Conservation (phyloP, 2,113 vertebrate species). For the Callaeas wilsoni region DNA sequence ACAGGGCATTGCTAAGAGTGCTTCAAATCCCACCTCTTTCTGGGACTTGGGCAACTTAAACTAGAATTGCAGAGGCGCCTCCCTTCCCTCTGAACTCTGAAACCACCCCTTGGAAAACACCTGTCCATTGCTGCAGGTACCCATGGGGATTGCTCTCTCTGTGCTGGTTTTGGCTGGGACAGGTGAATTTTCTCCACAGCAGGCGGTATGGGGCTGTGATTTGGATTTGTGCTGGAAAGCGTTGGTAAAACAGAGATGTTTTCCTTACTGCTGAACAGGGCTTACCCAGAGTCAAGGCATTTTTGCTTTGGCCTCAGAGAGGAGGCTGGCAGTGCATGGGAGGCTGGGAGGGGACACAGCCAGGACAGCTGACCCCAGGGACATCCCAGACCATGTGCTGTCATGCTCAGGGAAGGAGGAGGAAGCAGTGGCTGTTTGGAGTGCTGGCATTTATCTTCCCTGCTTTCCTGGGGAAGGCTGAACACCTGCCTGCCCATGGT, state of each 20-base stretch:
- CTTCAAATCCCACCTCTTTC: not conserved
- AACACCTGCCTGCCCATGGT: not conserved
- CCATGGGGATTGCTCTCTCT: not conserved
- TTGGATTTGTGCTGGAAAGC: not conserved
- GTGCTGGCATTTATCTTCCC: not conserved
- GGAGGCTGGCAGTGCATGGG: not conserved
- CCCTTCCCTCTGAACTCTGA: not conserved
- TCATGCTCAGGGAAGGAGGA: not conserved
- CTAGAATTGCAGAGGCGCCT: not conserved
- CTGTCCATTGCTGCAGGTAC: not conserved
- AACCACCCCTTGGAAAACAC: not conserved
- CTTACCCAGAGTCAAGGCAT: not conserved
- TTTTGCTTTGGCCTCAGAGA: not conserved
- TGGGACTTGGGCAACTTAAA: not conserved
- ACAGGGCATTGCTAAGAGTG: not conserved
- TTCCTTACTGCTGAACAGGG: not conserved
- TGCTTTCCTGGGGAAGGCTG: not conserved
- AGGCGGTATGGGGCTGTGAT: not conserved
- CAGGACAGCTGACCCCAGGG: not conserved
- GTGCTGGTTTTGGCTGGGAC: not conserved
- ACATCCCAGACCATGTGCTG: not conserved
- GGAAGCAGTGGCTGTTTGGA: not conserved
- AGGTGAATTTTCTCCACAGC: not conserved
- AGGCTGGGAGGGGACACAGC: not conserved
- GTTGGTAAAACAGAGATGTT: not conserved